These are phyloP conservation scores for Leptinotarsa rubiginosa DNA, from an alignment of 2,888 invertebrate species.

Conservation along the genomic window DNA sequence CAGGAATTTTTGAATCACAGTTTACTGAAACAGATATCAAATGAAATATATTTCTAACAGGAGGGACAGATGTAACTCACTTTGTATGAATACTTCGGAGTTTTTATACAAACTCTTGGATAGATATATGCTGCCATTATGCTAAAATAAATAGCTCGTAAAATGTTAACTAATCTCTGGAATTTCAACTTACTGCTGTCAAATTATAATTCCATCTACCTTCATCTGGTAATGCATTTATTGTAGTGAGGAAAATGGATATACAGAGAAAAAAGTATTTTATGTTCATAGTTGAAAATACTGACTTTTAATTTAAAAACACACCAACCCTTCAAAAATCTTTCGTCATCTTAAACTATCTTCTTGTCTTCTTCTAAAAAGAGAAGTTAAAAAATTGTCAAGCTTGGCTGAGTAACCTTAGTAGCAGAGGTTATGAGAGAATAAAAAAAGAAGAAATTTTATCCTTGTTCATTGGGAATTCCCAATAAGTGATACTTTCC, in stretches of 20 bases:
- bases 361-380: too few species aligned
- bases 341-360: not conserved
- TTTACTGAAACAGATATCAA: slow-evolving; percentile 63
- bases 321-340: not conserved
- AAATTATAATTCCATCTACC: slow-evolving; percentile 77
- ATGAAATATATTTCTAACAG: not conserved
- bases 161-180: slow-evolving; percentile 11
- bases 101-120: slow-evolving; percentile 78
- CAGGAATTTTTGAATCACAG: slow-evolving; percentile 63
- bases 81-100: slow-evolving; percentile 76
- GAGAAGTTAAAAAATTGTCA: too few species aligned
- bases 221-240: slow-evolving; percentile 68
- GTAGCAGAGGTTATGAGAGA: too few species aligned
- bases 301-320: slow-evolving; percentile 19
- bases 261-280: slow-evolving; percentile 22
- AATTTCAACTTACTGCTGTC: slow-evolving; percentile 57
- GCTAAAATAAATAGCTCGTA: slow-evolving; percentile 57
- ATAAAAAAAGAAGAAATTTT: too few species aligned
- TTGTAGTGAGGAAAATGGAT: slow-evolving; percentile 27
- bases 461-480: too few species aligned
- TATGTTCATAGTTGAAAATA: slow-evolving; percentile 28
- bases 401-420: too few species aligned
- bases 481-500: too few species aligned
- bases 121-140: slow-evolving; percentile 67
- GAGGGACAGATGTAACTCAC: slow-evolving; percentile 68